Base-by-base conservation (phyloP, 1,140 invertebrate genomes). In the Archegozetes longisetosus region DNA sequence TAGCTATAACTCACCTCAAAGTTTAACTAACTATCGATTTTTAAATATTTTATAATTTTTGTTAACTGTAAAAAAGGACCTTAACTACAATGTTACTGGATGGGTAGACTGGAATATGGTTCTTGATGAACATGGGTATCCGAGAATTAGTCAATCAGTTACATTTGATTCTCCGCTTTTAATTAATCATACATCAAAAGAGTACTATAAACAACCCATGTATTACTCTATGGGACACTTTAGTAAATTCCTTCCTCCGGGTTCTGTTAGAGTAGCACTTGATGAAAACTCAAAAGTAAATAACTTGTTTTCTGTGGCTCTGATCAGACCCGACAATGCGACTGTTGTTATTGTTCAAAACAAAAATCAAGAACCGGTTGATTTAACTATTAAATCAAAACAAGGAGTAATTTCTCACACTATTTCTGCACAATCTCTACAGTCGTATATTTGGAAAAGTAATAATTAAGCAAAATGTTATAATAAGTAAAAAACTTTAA, bases 61-160 rank as follows among this genome's bases (percentile, higher is more conserved):
- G 12, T 51, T 40, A 32, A 49, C n/a, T 14, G 13, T 27, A 24
- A 55, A n/a, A 27, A n/a, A 65, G 58, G 73, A 71, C 62, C 62
- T 80, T 72, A 68, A 77, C 78, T 59, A 80, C 76, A 68, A 78
- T 73, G 71, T 78, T 17, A 72, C 72, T 55, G 82, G 84, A 1
- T 90, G 86, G 86, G 76, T 86, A 2, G 89, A 94, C 69, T 94
- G 89, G 90, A 94, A 93, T 71, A 71, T 93, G 0, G 83, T 80
- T 23, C 70, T 93, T 17, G 76, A 87, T 68, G 72, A 78, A 66
- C 66, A 74, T n/a, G 89, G 88, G 51, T 88, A 87, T 2, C 87
- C 88, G 1, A n/a, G n/a, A n/a, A n/a, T n/a, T n/a, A n/a, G n/a
- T n/a, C n/a, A n/a, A n/a, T n/a, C n/a, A n/a, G n/a, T n/a, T n/a